Base-by-base conservation (phyloP, 2,888 invertebrate species). In the Drosophila setosimentum region DNA sequence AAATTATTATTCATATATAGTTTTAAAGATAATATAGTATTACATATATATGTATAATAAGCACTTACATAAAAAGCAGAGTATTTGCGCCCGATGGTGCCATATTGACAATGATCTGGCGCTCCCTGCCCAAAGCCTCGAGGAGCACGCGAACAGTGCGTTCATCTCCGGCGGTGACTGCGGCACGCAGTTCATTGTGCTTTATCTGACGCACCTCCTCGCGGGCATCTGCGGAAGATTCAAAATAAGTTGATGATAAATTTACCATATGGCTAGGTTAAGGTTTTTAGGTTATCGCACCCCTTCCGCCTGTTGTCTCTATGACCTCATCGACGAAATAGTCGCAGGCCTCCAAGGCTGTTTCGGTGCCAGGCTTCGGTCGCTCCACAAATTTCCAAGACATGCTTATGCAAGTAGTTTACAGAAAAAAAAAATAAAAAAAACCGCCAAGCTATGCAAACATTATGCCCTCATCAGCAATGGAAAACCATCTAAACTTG, bases 31-130 rank as follows among this genome's bases (percentile, higher is more conserved):
- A 45, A 45, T 45, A 45, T 45, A 24, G 45, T 8, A 24, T 45
- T 16, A 45, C 3, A 24, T 7, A 16, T 8, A 16, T 4, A 24
- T 8, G 4, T 24, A 45, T 11, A 35, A 8, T n/a, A 29, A 18
- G 7, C 21, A 94, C 96, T 95, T 91, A 97, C 97, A 96, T 95
- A 92, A 97, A 98, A 35, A 99, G 94, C 73, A 98, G 93, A 0
- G 98, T 98, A 89, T 97, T 97, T 27, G 97, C 97, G 1, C 98
- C 98, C 70, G 96, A 96, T 1, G 97, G 97, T 4, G 98, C 96
- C 94, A 97, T 95, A 92, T 98, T 98, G 79, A 97, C 95, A 62
- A 98, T 95, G 58, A 96, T 95, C 60, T 96, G 96, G 0, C 96
- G 95, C 82, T 96, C 95, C 65, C 94, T 92, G 0, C 95, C 95